Evolutionary conservation across 2,113 vertebrate genomes (phyloP).

Genomic region (Hyla sarda): DNA sequence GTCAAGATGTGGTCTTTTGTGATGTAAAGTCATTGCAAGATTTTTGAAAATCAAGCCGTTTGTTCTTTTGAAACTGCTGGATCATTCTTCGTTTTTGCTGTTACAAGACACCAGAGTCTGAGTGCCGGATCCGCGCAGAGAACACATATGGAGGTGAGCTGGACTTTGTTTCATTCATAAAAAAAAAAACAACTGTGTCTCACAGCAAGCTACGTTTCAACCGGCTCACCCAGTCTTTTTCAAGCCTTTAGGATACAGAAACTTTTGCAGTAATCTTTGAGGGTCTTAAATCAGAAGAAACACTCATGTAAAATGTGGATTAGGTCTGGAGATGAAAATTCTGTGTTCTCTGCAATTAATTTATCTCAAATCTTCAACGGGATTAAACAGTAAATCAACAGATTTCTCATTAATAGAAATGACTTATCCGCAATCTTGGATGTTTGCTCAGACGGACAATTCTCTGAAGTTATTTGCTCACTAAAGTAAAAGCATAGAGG

Average conservation of each 20-base stretch:
- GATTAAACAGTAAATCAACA: slow-evolving; percentile 35
- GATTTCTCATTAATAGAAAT: slow-evolving; percentile 42
- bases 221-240: too few species aligned
- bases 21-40: too few species aligned
- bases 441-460: slow-evolving; percentile 9
- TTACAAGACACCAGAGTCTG: too few species aligned
- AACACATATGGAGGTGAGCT: too few species aligned
- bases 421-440: not conserved
- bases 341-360: slow-evolving; percentile 11
- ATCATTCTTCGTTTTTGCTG: too few species aligned
- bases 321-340: slow-evolving; percentile 8
- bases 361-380: not conserved
- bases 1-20: too few species aligned
- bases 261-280: not conserved
- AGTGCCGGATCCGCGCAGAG: too few species aligned
- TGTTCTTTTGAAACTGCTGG: too few species aligned
- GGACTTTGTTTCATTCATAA: too few species aligned
- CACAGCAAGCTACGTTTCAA: too few species aligned
- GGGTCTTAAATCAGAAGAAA: slow-evolving; percentile 3
- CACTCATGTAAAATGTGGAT: slow-evolving; percentile 2
- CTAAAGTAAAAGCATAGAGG: not conserved
- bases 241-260: not conserved
- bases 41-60: too few species aligned
- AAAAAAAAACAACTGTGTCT: too few species aligned
- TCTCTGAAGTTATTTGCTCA: slow-evolving; percentile 3